These are phyloP conservation scores for Setophaga petechia DNA, from an alignment of 2,113 vertebrate species.

Conservation along the genomic window DNA sequence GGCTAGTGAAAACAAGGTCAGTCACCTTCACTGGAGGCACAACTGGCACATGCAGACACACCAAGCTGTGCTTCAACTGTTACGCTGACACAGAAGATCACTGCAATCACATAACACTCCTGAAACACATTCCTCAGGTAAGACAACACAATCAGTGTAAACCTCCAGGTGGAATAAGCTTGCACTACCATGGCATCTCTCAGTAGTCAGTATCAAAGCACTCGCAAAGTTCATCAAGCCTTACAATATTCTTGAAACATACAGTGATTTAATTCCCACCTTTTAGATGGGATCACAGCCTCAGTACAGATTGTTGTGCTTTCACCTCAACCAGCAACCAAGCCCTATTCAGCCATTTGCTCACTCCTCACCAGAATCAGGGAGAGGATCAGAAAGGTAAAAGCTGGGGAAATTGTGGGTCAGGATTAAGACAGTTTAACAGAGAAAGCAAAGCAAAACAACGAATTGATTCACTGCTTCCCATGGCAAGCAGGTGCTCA, in stretches of 20 bases:
- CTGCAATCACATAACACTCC: background rate
- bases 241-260: background rate
- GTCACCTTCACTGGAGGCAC: background rate
- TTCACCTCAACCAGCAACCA: background rate
- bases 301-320: background rate
- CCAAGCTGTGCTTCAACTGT: background rate
- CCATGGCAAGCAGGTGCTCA: background rate
- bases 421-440: background rate
- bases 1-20: background rate
- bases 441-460: background rate
- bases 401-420: background rate
- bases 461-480: background rate
- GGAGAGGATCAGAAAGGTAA: background rate
- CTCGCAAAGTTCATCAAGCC: conserved; percentile 27
- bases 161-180: background rate
- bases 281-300: background rate
- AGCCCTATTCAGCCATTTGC: background rate
- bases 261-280: conserved; percentile 6
- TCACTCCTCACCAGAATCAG: background rate
- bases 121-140: background rate
- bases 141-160: background rate
- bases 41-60: background rate
- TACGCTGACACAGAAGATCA: background rate
- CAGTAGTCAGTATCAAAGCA: conserved; percentile 13
- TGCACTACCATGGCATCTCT: background rate